Percentiles rank a stretch among this genome's conserved stretches.
Conservation (phyloP, 2,888 invertebrate species). For the Hyalella azteca region DNA sequence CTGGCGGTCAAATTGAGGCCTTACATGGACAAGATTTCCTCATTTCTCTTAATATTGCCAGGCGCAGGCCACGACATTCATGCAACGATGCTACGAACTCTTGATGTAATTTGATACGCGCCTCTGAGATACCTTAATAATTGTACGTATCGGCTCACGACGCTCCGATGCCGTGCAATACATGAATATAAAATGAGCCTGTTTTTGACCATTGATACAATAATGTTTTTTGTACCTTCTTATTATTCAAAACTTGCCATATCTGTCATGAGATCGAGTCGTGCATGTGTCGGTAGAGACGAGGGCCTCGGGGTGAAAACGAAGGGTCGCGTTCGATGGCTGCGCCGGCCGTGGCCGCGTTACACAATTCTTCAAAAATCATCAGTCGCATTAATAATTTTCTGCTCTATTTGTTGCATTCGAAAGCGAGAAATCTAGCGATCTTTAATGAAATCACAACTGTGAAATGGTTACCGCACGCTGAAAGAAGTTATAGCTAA, state of each 20-base stretch:
- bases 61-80: background rate
- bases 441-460: no score
- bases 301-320: background rate
- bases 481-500: no score
- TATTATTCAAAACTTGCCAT: conserved; percentile 1
- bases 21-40: conserved; percentile 5
- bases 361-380: conserved; percentile 1
- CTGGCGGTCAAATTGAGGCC: background rate
- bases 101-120: conserved; percentile 3
- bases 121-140: background rate
- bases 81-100: background rate
- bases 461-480: no score
- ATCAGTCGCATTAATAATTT: background rate
- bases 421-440: background rate
- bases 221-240: background rate
- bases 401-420: background rate
- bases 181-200: conserved; percentile 28
- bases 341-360: background rate
- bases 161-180: conserved; percentile 19
- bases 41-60: conserved; percentile 9
- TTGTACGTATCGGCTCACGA: conserved; percentile 7
- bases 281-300: background rate
- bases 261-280: conserved; percentile 36
- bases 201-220: conserved; percentile 18
- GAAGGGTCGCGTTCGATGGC: conserved; percentile 5